phyloP scores from a whole-genome alignment of 2,797 vertebrate genomes.

The Mastacembelus armatus region DNA sequence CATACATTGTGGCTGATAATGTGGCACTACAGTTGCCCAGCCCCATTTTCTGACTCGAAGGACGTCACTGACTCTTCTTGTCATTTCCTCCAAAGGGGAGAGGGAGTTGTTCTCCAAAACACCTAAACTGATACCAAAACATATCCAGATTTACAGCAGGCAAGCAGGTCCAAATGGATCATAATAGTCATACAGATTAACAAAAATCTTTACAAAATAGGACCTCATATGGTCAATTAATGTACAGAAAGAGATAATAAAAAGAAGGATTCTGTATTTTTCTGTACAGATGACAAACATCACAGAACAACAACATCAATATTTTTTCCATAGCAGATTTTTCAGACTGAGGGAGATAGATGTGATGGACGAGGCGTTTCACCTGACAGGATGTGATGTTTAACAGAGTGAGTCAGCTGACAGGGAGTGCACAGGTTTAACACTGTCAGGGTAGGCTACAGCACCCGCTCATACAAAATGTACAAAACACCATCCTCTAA shows the following conservation, averaged over 20 bases:
- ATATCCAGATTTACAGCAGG: conserved; percentile 84
- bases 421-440: conserved; percentile 91
- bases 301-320: conserved; percentile 94
- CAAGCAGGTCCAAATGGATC: conserved; percentile 85
- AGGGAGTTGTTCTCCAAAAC: conserved; percentile 64
- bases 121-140: conserved; percentile 85
- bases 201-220: conserved; percentile 87
- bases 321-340: conserved; percentile 75
- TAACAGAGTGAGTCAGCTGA: conserved; percentile 84
- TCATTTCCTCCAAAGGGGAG: conserved; percentile 64
- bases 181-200: conserved; percentile 84
- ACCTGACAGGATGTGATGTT: conserved; percentile 80
- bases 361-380: conserved; percentile 59
- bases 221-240: conserved; percentile 80
- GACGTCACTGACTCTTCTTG: conserved; percentile 60
- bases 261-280: conserved; percentile 81
- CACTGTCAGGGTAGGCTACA: conserved; percentile 91
- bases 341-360: conserved; percentile 65
- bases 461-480: conserved; percentile 98
- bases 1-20: conserved; percentile 32
- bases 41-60: conserved; percentile 56
- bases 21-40: conserved; percentile 27
- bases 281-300: conserved; percentile 98
- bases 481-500: conserved; percentile 99
- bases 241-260: conserved; percentile 87